Percentiles rank a stretch among this genome's conserved stretches.
Evolutionary conservation across 2,113 vertebrate genomes (phyloP).

Genomic region (Thryonomys swinderianus): DNA sequence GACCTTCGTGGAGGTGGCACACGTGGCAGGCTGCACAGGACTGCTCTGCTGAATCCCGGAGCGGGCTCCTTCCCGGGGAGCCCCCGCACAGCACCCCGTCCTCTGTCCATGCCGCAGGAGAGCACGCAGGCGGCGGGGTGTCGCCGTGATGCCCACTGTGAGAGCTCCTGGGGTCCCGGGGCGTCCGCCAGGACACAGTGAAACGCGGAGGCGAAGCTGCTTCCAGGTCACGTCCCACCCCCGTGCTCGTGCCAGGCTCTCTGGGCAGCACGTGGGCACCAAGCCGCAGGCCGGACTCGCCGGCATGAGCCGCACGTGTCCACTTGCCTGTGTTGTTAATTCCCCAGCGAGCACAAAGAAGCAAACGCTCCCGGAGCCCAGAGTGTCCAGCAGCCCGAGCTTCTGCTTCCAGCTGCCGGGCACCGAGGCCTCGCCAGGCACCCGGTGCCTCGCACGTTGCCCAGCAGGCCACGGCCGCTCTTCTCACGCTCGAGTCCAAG

Average conservation of each 20-base stretch:
- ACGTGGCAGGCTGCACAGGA: neutral
- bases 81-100: neutral
- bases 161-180: neutral
- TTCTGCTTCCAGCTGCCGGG: neutral
- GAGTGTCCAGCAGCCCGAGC: fast-evolving
- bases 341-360: neutral
- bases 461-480: neutral
- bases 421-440: too few species aligned
- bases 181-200: neutral
- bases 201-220: neutral
- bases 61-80: neutral
- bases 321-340: fast-evolving
- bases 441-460: too few species aligned
- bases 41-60: neutral
- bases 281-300: fast-evolving
- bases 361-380: neutral
- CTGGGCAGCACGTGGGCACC: neutral
- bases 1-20: neutral
- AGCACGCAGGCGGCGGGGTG: too few species aligned
- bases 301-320: fast-evolving
- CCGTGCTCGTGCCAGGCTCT: fast-evolving
- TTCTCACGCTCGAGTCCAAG: too few species aligned
- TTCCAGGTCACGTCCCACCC: neutral
- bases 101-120: neutral
- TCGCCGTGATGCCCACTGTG: neutral